Base-by-base conservation (phyloP, 2,888 invertebrate species). In the Hecatera dysodea region DNA sequence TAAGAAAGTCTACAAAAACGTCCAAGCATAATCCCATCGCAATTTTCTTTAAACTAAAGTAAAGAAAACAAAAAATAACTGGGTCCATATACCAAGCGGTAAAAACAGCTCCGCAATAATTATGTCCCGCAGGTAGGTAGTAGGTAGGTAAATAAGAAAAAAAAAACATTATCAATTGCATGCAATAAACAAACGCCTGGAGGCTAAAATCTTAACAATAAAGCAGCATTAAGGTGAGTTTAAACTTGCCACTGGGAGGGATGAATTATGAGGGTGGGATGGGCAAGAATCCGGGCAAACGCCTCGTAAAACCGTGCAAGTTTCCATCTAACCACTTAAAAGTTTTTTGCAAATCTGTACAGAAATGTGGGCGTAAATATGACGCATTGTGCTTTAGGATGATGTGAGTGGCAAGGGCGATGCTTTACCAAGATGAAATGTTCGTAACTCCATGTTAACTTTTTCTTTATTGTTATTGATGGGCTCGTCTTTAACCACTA, bases 291-390 rank as follows among this genome's bases (percentile, higher is more conserved):
- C 80, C 74, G 64, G 52, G 74, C 68, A 63, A 63, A 56, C 60
- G 62, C 80, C 67, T 53, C 39, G 70, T n/a, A 64, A 59, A 36
- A 48, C 57, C 69, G 60, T 65, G 50, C 46, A 68, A 65, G 81
- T 88, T 88, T 84, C 69, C 81, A 78, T 77, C 85, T 63, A 24
- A 62, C 83, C 83, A 84, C 86, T 89, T 88, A 86, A 64, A 88
- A 88, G 61, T 86, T 88, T 85, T 78, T 79, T 65, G 69, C 79
- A 84, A 86, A 86, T 83, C 83, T 86, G 75, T 82, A 81, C 53
- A 17, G 17, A 9, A 44, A 27, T 19, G 24, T 55, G 39, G 24
- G 22, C 42, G 55, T 48, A 56, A 48, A 72, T 70, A 78, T 70
- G 72, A 53, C 29, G 36, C 19, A 15, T 67, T n/a, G 24, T 24